Evolutionary conservation across 2,888 invertebrate genomes (phyloP).

Genomic region (Drosophila longiperda): DNA sequence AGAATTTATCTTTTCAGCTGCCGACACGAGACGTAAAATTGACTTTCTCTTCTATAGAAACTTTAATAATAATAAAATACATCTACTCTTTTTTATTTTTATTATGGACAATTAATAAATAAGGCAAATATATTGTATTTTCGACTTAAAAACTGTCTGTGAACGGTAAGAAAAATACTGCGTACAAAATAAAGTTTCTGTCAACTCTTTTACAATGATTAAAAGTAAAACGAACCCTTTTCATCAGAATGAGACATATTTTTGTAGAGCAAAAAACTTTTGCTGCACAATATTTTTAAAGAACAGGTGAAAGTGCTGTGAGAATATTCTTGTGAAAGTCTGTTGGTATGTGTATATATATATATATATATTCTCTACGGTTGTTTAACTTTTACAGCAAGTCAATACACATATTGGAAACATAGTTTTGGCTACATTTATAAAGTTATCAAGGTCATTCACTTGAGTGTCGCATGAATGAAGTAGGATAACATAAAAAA

Average conservation of each 20-base stretch:
- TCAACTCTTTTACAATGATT: not conserved
- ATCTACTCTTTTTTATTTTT: not conserved
- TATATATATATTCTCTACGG: not conserved
- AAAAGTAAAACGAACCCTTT: not conserved
- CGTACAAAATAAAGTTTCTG: not conserved
- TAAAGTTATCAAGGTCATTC: slow-evolving; percentile 46
- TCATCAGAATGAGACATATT: not conserved
- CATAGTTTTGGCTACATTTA: slow-evolving; percentile 20
- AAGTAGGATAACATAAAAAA: slow-evolving; percentile 10
- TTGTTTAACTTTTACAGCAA: slow-evolving; percentile 7
- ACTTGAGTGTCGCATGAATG: slow-evolving; percentile 43
- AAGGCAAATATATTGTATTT: not conserved
- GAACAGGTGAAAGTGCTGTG: not conserved
- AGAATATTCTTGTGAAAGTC: not conserved
- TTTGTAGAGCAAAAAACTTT: not conserved
- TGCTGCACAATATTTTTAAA: not conserved
- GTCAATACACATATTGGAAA: not conserved
- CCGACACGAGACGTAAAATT: not conserved
- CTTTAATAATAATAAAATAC: not conserved
- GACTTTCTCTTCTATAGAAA: not conserved
- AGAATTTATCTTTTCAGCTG: too few species aligned
- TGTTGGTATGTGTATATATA: not conserved
- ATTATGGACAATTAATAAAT: not conserved
- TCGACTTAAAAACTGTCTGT: not conserved
- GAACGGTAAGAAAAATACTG: not conserved